Conservation (phyloP, 1,140 invertebrate genomes). For the Drosophila arizonae region DNA sequence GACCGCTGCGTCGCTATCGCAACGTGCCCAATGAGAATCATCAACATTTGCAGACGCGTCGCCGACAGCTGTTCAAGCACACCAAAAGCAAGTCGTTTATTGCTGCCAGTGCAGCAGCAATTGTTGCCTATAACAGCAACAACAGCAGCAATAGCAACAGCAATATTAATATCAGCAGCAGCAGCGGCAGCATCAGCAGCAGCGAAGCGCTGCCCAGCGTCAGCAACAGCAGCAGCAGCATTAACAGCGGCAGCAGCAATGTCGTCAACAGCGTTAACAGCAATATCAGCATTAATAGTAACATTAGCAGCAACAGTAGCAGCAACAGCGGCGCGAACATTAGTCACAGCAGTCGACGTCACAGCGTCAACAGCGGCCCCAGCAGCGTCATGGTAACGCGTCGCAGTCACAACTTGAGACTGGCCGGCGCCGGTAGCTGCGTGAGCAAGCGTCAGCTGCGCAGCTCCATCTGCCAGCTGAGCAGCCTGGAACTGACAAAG, state of each 20-base stretch:
- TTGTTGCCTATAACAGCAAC: slow-evolving; percentile 40
- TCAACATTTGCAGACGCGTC: slow-evolving; percentile 66
- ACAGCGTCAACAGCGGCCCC: slow-evolving; percentile 16
- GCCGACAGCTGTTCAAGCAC: slow-evolving; percentile 61
- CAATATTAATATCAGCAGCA: slow-evolving; percentile 3
- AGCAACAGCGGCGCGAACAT: neutral
- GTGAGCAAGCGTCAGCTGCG: slow-evolving; percentile 72
- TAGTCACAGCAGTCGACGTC: slow-evolving; percentile 9
- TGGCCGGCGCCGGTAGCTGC: slow-evolving; percentile 26
- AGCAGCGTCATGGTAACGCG: slow-evolving; percentile 55
- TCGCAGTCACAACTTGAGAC: slow-evolving; percentile 53
- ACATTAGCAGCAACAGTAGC: neutral
- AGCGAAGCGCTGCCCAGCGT: too few relatives aligned
- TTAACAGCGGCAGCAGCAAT: slow-evolving; percentile 2
- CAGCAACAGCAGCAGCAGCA: neutral
- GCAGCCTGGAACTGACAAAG: slow-evolving; percentile 57
- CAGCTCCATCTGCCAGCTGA: slow-evolving; percentile 60
- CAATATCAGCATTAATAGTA: neutral
- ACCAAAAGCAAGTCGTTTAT: slow-evolving; percentile 53
- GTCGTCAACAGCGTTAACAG: slow-evolving; percentile 10
- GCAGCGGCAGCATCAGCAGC: neutral
- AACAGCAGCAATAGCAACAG: slow-evolving; percentile 1
- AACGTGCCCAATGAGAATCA: slow-evolving; percentile 79
- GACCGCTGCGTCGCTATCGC: slow-evolving; percentile 65
- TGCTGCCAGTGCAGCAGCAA: slow-evolving; percentile 41